Percentiles rank a stretch among this genome's conserved stretches.
Evolutionary conservation across 2,113 vertebrate genomes (phyloP).

Genomic region (Myotis yumanensis): DNA sequence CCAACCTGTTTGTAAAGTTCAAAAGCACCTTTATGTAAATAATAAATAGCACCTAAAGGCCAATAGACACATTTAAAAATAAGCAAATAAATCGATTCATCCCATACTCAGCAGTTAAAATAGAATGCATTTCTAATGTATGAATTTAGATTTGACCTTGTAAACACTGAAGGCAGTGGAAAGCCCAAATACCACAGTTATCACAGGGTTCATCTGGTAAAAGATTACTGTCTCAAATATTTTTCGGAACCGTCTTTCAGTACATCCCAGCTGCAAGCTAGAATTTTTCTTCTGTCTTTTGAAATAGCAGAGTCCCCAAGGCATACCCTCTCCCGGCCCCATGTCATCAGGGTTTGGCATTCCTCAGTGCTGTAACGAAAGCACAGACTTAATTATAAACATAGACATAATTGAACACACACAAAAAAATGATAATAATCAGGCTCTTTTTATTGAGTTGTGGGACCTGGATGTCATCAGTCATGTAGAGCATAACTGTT

Average conservation of each 20-base stretch:
- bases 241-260: not conserved
- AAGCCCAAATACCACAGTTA: slow-evolving; percentile 10
- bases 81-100: slow-evolving; percentile 64
- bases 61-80: slow-evolving; percentile 71
- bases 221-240: not conserved
- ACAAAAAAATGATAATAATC: not conserved
- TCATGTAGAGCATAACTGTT: not conserved
- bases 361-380: not conserved
- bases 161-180: slow-evolving; percentile 31
- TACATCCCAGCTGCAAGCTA: not conserved
- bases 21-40: slow-evolving; percentile 65
- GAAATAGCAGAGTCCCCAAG: not conserved
- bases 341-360: not conserved
- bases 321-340: not conserved
- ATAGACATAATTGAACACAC: not conserved
- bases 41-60: slow-evolving; percentile 66
- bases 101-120: slow-evolving; percentile 50
- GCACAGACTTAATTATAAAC: not conserved
- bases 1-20: slow-evolving; percentile 73
- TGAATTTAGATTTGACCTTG: slow-evolving; percentile 62
- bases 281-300: not conserved
- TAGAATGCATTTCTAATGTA: slow-evolving; percentile 17
- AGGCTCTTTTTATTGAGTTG: not conserved
- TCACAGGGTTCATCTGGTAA: not conserved
- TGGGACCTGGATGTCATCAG: not conserved